phyloP scores from a whole-genome alignment of 2,113 vertebrate genomes.

The Brevimyrus niger region DNA sequence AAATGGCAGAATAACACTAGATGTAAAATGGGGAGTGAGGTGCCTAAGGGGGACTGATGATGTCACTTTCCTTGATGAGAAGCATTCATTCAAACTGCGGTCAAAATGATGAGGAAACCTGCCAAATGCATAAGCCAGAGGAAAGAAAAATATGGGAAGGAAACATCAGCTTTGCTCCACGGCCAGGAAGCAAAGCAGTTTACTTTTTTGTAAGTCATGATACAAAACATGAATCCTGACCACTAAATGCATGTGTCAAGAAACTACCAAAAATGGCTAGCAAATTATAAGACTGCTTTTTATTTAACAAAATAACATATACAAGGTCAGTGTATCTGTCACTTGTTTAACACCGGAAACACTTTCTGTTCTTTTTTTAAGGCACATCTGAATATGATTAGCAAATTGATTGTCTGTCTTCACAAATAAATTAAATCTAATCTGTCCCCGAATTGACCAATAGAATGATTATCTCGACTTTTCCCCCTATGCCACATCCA shows the following conservation, averaged over 20 bases:
- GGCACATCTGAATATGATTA: neutral
- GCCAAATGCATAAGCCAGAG: neutral
- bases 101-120: neutral
- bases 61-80: neutral
- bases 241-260: neutral
- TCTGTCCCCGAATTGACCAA: neutral
- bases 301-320: neutral
- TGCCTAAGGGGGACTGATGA: neutral
- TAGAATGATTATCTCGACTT: neutral
- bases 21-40: no score
- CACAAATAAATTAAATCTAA: neutral
- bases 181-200: neutral
- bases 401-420: neutral
- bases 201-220: neutral
- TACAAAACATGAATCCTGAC: neutral
- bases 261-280: neutral
- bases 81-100: neutral
- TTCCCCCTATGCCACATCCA: neutral
- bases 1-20: no score
- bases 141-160: neutral
- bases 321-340: neutral
- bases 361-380: neutral
- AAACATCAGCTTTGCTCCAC: neutral
- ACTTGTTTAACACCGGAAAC: neutral
- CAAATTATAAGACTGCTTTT: neutral